Percentiles rank a stretch among this genome's conserved stretches.
These are phyloP conservation scores for Heliconius cydno DNA, from an alignment of 2,888 invertebrate genomes.

Conservation along the genomic window DNA sequence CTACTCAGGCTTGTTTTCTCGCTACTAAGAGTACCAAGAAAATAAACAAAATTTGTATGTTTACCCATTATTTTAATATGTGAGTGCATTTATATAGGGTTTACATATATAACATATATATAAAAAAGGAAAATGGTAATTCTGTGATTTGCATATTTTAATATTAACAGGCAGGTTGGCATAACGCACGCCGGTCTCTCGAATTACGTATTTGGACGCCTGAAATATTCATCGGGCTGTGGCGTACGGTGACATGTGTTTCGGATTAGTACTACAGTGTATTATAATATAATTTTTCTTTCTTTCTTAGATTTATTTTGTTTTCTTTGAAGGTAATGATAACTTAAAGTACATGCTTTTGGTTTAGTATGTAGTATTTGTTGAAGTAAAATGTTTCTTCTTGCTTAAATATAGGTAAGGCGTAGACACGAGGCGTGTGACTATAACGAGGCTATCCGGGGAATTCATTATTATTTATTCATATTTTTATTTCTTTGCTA, in stretches of 20 bases:
- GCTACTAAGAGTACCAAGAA: not conserved
- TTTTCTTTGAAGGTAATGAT: not conserved
- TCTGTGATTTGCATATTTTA: constrained; percentile 74
- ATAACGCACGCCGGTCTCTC: constrained; percentile 57
- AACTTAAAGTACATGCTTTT: not conserved
- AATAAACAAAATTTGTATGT: constrained; percentile 17
- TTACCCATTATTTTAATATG: constrained; percentile 39
- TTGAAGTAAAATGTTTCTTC: no score
- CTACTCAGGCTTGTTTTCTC: not conserved
- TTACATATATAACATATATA: constrained; percentile 45
- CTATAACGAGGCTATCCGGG: no score
- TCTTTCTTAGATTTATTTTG: not conserved
- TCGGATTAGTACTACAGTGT: constrained; percentile 27
- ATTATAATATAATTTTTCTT: constrained; percentile 6
- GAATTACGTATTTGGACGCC: constrained; percentile 65
- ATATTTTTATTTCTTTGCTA: no score
- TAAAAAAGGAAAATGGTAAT: constrained; percentile 66
- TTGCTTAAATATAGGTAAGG: no score
- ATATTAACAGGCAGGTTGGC: constrained; percentile 68
- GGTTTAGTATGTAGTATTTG: no score
- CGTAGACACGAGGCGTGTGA: no score
- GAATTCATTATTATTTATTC: no score
- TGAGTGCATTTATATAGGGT: constrained; percentile 56
- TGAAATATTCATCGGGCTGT: constrained; percentile 65
- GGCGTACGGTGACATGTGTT: constrained; percentile 32